These are phyloP conservation scores for Lathamus discolor DNA, from an alignment of 2,113 vertebrate species.

Conservation along the genomic window DNA sequence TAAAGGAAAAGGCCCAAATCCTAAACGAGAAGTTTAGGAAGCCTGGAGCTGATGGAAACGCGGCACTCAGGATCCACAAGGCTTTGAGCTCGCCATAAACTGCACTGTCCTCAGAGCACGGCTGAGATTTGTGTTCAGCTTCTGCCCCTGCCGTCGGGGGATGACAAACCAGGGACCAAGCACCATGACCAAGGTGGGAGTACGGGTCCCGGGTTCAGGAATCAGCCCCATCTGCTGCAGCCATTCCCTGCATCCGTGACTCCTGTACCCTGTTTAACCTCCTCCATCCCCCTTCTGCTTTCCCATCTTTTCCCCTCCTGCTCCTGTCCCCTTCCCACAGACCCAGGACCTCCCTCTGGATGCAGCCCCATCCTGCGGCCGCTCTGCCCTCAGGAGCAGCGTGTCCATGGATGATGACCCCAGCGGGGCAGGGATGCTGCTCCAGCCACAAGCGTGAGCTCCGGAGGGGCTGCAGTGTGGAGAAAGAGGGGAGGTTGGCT, in stretches of 20 bases:
- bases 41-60: not conserved
- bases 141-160: not conserved
- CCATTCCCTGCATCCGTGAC: fast-evolving
- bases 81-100: not conserved
- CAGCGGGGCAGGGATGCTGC: not conserved
- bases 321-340: not conserved
- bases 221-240: not conserved
- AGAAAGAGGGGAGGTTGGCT: not conserved
- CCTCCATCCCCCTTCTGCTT: fast-evolving
- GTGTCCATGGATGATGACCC: fast-evolving
- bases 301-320: not conserved
- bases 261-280: not conserved
- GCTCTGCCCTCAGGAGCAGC: not conserved
- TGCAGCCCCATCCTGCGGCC: not conserved
- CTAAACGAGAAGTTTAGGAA: not conserved
- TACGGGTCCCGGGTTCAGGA: fast-evolving
- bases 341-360: not conserved
- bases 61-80: fast-evolving
- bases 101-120: fast-evolving
- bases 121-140: not conserved
- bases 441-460: fast-evolving
- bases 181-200: fast-evolving
- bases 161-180: not conserved
- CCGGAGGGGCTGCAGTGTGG: not conserved
- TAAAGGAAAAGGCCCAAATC: not conserved